Conservation (phyloP, 1,140 invertebrate genomes). For the Lutraria rhynchaena region DNA sequence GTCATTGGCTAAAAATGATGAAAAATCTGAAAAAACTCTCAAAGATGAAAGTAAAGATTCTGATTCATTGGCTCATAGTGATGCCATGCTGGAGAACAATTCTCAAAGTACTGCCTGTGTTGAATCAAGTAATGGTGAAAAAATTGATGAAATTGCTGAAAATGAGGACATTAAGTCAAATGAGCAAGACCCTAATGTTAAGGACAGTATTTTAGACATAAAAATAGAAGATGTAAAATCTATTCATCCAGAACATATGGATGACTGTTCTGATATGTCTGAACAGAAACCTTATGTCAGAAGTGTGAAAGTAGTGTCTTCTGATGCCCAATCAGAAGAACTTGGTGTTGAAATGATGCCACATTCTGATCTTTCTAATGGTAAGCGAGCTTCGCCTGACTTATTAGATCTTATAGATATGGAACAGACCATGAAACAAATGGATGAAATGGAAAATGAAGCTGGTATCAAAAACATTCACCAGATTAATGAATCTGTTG, state of each 20-base stretch:
- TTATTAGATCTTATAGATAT: slow-evolving; percentile 23
- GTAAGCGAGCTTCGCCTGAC: slow-evolving; percentile 14
- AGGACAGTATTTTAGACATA: not conserved
- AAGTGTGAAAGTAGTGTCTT: not conserved
- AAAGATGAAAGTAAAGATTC: too few species aligned
- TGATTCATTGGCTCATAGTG: too few species aligned
- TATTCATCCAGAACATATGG: not conserved
- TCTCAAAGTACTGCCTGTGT: too few species aligned
- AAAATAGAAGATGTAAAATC: slow-evolving; percentile 2
- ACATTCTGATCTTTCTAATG: not conserved
- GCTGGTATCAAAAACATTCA: not conserved
- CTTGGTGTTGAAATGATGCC: not conserved
- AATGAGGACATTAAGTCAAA: not conserved
- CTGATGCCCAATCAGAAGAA: not conserved
- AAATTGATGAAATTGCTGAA: not conserved
- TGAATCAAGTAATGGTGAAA: not conserved
- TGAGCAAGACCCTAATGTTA: too few species aligned
- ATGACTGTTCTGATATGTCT: slow-evolving; percentile 1
- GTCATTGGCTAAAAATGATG: too few species aligned
- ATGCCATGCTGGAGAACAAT: too few species aligned
- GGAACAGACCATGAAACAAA: slow-evolving; percentile 17
- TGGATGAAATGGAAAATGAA: not conserved
- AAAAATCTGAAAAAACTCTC: too few species aligned
- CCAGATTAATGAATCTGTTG: too few species aligned
- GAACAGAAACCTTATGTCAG: not conserved